phyloP scores from a whole-genome alignment of 2,797 vertebrate species.

The Varecia variegata region DNA sequence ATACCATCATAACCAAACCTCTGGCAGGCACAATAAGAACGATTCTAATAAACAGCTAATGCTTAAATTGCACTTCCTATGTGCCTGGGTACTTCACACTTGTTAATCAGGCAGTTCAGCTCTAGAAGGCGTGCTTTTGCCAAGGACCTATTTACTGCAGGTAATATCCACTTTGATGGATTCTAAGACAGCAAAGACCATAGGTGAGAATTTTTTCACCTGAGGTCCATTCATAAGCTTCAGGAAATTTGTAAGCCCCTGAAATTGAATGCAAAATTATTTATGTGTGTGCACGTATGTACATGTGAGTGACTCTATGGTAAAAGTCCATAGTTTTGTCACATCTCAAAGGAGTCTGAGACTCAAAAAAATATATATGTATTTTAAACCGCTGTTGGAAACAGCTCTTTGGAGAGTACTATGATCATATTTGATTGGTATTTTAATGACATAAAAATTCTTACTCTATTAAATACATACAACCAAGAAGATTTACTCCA shows the following conservation, averaged over 20 bases:
- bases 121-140: fast-evolving
- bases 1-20: neutral
- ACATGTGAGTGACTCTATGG: fast-evolving
- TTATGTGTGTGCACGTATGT: neutral
- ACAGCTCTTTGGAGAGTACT: neutral
- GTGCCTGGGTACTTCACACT: neutral
- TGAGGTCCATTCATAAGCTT: neutral
- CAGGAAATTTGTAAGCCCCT: neutral
- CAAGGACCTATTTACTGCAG: neutral
- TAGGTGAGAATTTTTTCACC: neutral
- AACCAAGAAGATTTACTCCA: neutral
- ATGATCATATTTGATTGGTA: neutral
- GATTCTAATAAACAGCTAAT: neutral
- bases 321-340: neutral
- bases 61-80: fast-evolving
- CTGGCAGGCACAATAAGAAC: neutral
- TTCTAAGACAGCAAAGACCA: neutral
- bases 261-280: neutral
- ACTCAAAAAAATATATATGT: neutral
- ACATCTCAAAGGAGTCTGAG: neutral
- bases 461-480: neutral
- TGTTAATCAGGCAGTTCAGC: neutral
- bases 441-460: neutral
- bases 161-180: neutral
- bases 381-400: neutral